phyloP scores from a whole-genome alignment of 30 jellyfish, hydroid and myxozoan species.

The Calvadosia cruxmelitensis region DNA sequence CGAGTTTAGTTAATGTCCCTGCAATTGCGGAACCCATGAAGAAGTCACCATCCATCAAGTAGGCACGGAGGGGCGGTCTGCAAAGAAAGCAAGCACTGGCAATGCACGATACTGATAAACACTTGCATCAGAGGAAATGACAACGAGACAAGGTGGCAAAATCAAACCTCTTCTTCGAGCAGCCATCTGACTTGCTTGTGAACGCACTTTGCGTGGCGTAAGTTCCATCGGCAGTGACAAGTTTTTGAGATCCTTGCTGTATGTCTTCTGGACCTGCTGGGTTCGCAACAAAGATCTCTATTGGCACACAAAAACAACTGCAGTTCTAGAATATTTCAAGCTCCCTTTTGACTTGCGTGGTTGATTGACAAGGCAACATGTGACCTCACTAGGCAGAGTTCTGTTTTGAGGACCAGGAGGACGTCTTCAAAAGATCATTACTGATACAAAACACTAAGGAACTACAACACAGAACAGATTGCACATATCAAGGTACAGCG shows the following conservation, averaged over 20 bases:
- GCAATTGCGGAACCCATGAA: conserved; percentile 88
- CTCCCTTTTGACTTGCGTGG: too few relatives aligned
- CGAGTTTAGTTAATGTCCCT: conserved; percentile 77
- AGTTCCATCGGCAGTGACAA: conserved; percentile 94
- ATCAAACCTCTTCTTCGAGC: conserved; percentile 32
- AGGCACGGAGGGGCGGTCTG: conserved; percentile 79
- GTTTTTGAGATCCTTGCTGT: conserved; percentile 22
- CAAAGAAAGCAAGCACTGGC: background rate
- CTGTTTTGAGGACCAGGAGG: too few relatives aligned
- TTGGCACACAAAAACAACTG: too few relatives aligned
- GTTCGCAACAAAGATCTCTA: too few relatives aligned
- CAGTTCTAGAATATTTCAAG: too few relatives aligned
- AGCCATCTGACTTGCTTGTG: conserved; percentile 34
- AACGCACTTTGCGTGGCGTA: conserved; percentile 91
- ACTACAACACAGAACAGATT: background rate
- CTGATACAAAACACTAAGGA: background rate
- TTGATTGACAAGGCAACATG: too few relatives aligned
- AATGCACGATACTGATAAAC: background rate
- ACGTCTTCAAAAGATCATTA: too few relatives aligned
- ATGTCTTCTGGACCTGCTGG: conserved; percentile 42
- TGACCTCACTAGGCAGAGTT: too few relatives aligned
- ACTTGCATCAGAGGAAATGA: background rate
- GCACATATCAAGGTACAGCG: background rate
- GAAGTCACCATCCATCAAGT: conserved; percentile 79
- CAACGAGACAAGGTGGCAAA: background rate